Base-by-base conservation (phyloP, 2,113 vertebrate genomes). In the Choloepus hoffmanni region DNA sequence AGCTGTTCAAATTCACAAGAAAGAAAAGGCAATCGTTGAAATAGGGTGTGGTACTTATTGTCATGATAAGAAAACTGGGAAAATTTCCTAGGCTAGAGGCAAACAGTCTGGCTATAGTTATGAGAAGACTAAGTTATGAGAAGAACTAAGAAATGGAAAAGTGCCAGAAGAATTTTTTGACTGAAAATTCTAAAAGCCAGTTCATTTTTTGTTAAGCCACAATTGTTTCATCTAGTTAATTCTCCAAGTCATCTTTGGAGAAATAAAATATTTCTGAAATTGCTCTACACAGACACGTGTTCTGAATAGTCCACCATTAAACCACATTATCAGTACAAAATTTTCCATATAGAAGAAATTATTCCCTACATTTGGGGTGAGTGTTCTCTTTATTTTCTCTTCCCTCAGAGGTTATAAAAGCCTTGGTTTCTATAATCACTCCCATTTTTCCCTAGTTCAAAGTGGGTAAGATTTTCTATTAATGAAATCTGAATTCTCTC, bases 401-500 rank as follows among this genome's bases (percentile, higher is more conserved):
- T 70, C 53, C 82, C 63, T 86, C 24, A 53, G 40, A 50, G 73
- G 30, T 28, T 73, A 85, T 16, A 81, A 74, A 65, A 30, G 1
- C 15, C 89, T 82, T 83, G 45, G 13, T 68, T 95, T 85, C 62
- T 96, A 40, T 85, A 73, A 94, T 89, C 68, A 92, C 48, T 93
- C 89, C n/a, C 50, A 86, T 86, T 83, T 92, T 85, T 79, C 30
- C 33, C n/a, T 76, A 36, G 53, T n/a, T 78, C 78, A 76, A 79
- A 87, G 55, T 83, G 40, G 76, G 33, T 65, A 13, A 93, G 68
- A 79, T 79, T 92, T 92, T 85, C 40, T 94, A 72, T 60, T 96
- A 79, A 89, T 89, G 94, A 95, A 89, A 83, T 88, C 73, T 92
- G 55, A 95, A 94, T 96, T 94, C 77, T 82, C n/a, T 72, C 90